These are phyloP conservation scores for Apostichopus japonicus DNA, from an alignment of 35 echinoderm and acorn worm genomes.

Conservation along the genomic window DNA sequence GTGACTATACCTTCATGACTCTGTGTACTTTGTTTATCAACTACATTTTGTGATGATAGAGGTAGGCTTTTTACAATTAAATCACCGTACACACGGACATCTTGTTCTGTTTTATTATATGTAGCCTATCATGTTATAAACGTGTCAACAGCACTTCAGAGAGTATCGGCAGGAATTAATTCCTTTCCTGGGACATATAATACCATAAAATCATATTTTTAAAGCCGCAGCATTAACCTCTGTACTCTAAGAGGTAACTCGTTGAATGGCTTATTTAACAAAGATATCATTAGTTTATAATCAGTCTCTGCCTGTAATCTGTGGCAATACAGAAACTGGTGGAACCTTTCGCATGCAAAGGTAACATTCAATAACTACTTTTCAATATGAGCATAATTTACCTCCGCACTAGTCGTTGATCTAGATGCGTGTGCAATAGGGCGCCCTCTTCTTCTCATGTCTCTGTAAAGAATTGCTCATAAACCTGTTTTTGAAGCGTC, in stretches of 20 bases:
- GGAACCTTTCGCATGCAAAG: constrained; percentile 59
- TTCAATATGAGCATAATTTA: constrained; percentile 37
- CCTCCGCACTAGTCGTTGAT: constrained; percentile 9
- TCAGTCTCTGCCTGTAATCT: constrained; percentile 38
- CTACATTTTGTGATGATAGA: not conserved
- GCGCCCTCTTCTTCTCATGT: not conserved
- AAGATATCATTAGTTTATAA: constrained; percentile 51
- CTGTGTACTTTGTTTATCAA: not conserved
- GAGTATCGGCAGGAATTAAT: constrained; percentile 5
- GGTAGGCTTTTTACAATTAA: not conserved
- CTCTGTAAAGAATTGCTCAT: constrained; percentile 53
- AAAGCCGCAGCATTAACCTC: constrained; percentile 19
- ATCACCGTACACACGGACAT: not conserved
- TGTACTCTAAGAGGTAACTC: constrained; percentile 25
- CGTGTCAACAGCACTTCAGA: constrained; percentile 34
- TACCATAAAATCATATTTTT: constrained; percentile 36
- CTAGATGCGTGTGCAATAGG: constrained; percentile 46
- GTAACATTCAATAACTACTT: constrained; percentile 9
- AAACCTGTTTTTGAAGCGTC: constrained; percentile 31
- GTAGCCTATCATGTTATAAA: not conserved
- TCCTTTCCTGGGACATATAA: constrained; percentile 28
- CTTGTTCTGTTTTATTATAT: not conserved
- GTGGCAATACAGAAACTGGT: constrained; percentile 43
- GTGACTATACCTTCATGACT: not conserved
- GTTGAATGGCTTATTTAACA: constrained; percentile 42